phyloP scores from a whole-genome alignment of 2,888 invertebrate genomes.

The Oasisia sp. region DNA sequence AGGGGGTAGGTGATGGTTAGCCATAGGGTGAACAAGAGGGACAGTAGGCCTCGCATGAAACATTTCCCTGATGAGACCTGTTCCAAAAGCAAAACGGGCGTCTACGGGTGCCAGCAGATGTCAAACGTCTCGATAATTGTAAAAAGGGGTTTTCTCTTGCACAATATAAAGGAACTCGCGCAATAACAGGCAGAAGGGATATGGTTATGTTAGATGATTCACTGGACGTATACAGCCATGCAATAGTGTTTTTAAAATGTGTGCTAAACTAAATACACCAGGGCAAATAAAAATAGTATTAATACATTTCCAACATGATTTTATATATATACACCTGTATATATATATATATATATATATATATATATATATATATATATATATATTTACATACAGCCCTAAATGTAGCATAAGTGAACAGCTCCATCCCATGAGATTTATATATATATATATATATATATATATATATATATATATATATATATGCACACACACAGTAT shows the following conservation, averaged over 20 bases:
- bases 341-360: too few relatives aligned
- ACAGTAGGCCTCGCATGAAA: conserved; percentile 43
- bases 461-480: too few relatives aligned
- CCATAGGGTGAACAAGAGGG: conserved; percentile 45
- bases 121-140: not conserved
- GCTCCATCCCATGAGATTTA: too few relatives aligned
- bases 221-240: not conserved
- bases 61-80: conserved; percentile 34
- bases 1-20: conserved; percentile 36
- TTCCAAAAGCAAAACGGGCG: not conserved
- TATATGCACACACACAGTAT: too few relatives aligned
- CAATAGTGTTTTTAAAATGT: not conserved
- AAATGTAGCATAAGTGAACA: too few relatives aligned
- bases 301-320: not conserved
- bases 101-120: not conserved
- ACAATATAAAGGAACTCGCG: not conserved
- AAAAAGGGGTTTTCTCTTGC: not conserved
- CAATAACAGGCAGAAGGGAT: not conserved
- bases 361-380: too few relatives aligned
- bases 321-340: not conserved
- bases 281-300: not conserved
- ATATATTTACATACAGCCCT: too few relatives aligned
- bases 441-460: too few relatives aligned
- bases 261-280: not conserved
- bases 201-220: not conserved